phyloP scores from a whole-genome alignment of 1,140 invertebrate species.

The Limonius californicus region DNA sequence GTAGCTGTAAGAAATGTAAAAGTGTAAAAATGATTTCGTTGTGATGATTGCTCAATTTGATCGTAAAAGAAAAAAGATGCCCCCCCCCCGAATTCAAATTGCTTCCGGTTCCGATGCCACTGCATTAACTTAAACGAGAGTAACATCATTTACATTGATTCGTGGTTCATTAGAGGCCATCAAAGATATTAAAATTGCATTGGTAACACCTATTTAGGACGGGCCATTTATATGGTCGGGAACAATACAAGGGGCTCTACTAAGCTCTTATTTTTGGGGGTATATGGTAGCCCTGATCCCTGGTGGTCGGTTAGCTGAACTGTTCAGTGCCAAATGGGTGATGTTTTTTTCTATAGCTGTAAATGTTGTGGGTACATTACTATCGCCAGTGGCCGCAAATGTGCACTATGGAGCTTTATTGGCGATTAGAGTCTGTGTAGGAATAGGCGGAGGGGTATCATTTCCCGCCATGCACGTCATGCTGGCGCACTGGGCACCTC shows the following conservation, averaged over 20 bases:
- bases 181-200: too few species aligned
- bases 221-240: constrained; percentile 70
- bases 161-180: too few species aligned
- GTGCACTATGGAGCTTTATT: constrained; percentile 54
- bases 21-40: too few species aligned
- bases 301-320: constrained; percentile 71
- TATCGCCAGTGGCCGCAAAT: constrained; percentile 63
- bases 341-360: constrained; percentile 75
- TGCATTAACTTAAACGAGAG: too few species aligned
- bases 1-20: too few species aligned
- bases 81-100: too few species aligned
- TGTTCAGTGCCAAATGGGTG: constrained; percentile 78
- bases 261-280: constrained; percentile 84
- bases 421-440: constrained; percentile 69
- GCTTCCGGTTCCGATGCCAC: too few species aligned
- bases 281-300: constrained; percentile 77
- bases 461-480: constrained; percentile 78
- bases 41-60: too few species aligned
- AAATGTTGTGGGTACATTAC: constrained; percentile 70
- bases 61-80: too few species aligned
- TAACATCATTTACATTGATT: too few species aligned
- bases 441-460: constrained; percentile 72
- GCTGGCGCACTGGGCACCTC: constrained; percentile 69
- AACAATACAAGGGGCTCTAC: constrained; percentile 63
- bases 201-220: too few species aligned